These are phyloP conservation scores for Gopherus evgoodei DNA, from an alignment of 2,113 vertebrate genomes.

Conservation along the genomic window DNA sequence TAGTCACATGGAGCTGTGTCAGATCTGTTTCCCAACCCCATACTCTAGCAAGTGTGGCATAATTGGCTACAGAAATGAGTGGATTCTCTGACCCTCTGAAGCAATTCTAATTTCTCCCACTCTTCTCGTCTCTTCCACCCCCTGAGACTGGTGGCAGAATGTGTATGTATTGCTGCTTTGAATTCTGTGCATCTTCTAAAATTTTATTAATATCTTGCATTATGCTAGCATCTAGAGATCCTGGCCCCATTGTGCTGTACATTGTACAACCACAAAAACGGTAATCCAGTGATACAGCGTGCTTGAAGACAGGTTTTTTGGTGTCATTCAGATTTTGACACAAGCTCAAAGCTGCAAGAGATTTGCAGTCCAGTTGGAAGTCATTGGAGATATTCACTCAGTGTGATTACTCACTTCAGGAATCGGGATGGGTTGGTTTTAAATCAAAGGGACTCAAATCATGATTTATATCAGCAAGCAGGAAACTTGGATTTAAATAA, in stretches of 20 bases:
- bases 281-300: not conserved
- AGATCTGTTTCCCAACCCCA: not conserved
- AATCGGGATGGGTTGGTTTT: not conserved
- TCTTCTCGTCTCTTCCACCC: not conserved
- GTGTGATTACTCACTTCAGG: not conserved
- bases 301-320: not conserved
- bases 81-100: not conserved
- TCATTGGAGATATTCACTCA: not conserved
- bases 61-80: not conserved
- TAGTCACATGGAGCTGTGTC: not conserved
- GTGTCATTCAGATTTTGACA: not conserved
- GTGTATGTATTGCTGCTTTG: not conserved
- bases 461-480: not conserved
- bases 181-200: not conserved
- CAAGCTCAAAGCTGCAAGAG: not conserved
- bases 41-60: not conserved
- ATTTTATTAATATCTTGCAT: not conserved
- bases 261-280: not conserved
- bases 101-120: not conserved
- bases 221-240: not conserved
- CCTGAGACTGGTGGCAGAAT: not conserved
- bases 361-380: not conserved
- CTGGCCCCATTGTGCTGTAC: not conserved
- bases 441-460: not conserved
- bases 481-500: not conserved